Percentiles rank a stretch among this genome's conserved stretches.
These are phyloP conservation scores for Oncorhynchus gorbuscha DNA, from an alignment of 2,113 vertebrate genomes.

Conservation along the genomic window DNA sequence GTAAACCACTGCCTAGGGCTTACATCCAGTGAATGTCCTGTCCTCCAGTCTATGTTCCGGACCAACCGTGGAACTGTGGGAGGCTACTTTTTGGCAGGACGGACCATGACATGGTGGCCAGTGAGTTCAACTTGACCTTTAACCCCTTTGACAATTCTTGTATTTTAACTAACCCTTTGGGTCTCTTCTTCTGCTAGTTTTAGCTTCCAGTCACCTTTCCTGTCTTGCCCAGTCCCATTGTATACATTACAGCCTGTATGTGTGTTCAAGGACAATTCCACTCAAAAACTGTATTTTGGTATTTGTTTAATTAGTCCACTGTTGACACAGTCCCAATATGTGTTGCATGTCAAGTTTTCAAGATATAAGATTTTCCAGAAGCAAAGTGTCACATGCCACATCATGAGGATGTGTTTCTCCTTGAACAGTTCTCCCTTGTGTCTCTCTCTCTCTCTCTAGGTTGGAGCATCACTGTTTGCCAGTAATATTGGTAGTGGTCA, in stretches of 20 bases:
- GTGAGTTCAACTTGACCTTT: slow-evolving; percentile 66
- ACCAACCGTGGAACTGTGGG: slow-evolving; percentile 82
- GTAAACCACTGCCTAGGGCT: neutral
- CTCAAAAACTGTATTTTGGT: too few species aligned
- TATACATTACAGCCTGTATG: too few species aligned
- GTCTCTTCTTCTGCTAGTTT: neutral
- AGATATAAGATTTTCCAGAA: too few species aligned
- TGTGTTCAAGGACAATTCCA: too few species aligned
- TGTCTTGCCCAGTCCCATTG: neutral
- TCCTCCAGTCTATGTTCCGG: slow-evolving; percentile 78
- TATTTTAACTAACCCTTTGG: neutral
- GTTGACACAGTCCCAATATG: too few species aligned
- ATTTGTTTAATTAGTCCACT: too few species aligned
- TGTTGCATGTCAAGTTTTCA: too few species aligned
- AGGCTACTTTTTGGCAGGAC: slow-evolving; percentile 87
- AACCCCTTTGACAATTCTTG: neutral
- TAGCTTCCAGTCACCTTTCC: neutral
- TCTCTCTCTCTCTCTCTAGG: slow-evolving; percentile 44
- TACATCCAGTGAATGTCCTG: neutral
- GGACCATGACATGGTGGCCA: slow-evolving; percentile 87
- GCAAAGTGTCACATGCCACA: too few species aligned
- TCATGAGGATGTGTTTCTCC: neutral
- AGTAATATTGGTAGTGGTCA: slow-evolving; percentile 80
- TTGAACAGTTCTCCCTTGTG: neutral
- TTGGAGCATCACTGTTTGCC: slow-evolving; percentile 78